Base-by-base conservation (phyloP, 2,888 invertebrate genomes). In the Dioctria linearis region DNA sequence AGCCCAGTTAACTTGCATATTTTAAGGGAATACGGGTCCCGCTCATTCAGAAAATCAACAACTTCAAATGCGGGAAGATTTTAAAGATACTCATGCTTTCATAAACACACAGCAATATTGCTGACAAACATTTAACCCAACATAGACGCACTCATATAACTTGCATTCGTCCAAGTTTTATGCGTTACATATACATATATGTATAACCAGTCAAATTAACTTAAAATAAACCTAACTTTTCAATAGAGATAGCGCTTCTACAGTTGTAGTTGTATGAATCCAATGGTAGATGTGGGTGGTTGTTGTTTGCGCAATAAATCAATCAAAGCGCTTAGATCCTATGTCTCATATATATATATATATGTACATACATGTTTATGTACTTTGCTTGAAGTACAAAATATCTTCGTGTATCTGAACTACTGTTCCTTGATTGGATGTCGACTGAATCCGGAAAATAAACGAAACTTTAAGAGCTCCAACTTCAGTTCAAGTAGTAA, bases 401-500 rank as follows among this genome's bases (percentile, higher is more conserved):
- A 25, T 25, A 67, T 67, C 46, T 43, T 11, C 39, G 6, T 25
- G 25, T 25, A 43, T 57, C 59, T 3, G 73, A 42, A 42, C 25
- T 25, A 25, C 25, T 57, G 46, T 6, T 13, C 73, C 54, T 73
- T 73, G 57, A 73, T 73, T 73, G 73, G 73, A 73, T 73, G 43
- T 73, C 73, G 73, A 73, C 73, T 57, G 42, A 73, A 73, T 73
- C 57, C 73, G 57, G 73, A 57, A 73, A 73, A 73, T 73, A 73
- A 73, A 73, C 73, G 73, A 57, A 73, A 73, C 73, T 57, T 73
- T 73, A 73, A 57, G 73, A 73, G 57, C 25, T 25, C 42, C 57
- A 73, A 59, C 57, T 73, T 73, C 40, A 59, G 39, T 25, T 59
- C 40, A 59, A 57, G 73, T 73, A 25, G 57, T 57, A 57, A 51